Percentiles rank a stretch among this genome's conserved stretches.
Conservation (phyloP, 1,140 invertebrate genomes). For the Drosophila repleta region DNA sequence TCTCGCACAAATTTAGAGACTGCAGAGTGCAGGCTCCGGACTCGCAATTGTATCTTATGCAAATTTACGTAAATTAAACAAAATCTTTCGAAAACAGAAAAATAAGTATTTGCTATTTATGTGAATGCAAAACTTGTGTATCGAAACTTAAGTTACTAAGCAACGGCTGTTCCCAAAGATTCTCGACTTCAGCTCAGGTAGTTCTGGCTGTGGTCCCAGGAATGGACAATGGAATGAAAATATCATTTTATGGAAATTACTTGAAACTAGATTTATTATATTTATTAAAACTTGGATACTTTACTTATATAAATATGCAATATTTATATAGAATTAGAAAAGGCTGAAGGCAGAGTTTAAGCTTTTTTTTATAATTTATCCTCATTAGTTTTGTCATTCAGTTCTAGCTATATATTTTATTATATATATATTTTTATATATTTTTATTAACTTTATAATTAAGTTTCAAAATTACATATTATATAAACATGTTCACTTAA, state of each 20-base stretch:
- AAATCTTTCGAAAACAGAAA: constrained; percentile 78
- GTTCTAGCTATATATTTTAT: no score
- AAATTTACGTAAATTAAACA: constrained; percentile 82
- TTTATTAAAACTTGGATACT: no score
- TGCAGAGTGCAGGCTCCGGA: constrained; percentile 26
- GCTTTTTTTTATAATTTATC: no score
- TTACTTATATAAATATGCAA: no score
- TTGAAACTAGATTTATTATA: no score
- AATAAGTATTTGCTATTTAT: constrained; percentile 68
- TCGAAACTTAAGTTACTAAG: constrained; percentile 71
- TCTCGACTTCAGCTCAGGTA: constrained; percentile 3
- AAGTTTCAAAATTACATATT: no score
- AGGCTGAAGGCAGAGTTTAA: no score
- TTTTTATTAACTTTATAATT: no score
- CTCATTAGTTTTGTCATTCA: no score
- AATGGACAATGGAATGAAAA: background rate
- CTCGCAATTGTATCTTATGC: constrained; percentile 77
- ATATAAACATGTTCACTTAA: no score
- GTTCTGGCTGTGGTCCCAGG: constrained; percentile 27
- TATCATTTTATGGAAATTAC: background rate
- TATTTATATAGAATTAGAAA: no score
- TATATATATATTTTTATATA: no score
- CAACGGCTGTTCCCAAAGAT: constrained; percentile 7
- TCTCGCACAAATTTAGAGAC: constrained; percentile 77
- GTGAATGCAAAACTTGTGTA: constrained; percentile 70